phyloP scores from a whole-genome alignment of 2,888 invertebrate species.

The Opisthograptis luteolata region DNA sequence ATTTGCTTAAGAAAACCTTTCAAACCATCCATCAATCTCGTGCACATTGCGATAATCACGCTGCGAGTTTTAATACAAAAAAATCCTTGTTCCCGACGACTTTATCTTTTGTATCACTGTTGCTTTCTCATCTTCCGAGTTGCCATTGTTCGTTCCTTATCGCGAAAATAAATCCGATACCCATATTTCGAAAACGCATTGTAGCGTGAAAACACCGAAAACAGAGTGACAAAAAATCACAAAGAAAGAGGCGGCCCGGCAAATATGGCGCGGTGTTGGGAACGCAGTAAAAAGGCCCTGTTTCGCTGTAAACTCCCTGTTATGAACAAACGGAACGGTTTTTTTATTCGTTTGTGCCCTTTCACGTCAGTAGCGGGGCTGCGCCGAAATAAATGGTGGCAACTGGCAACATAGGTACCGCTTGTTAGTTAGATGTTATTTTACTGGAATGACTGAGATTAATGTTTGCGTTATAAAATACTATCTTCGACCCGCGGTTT shows the following conservation, averaged over 20 bases:
- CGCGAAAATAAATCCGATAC: conserved; percentile 28
- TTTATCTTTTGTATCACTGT: conserved; percentile 21
- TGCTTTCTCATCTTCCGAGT: conserved; percentile 18
- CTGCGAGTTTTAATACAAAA: conserved; percentile 23
- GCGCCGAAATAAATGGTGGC: conserved; percentile 27
- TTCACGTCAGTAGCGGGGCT: conserved; percentile 30
- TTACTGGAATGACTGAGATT: neutral
- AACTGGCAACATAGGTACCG: conserved; percentile 22
- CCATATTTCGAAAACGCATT: conserved; percentile 31
- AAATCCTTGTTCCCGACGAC: conserved; percentile 13
- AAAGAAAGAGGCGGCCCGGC: conserved; percentile 31
- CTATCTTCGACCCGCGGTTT: too few relatives aligned
- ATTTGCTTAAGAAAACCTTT: neutral
- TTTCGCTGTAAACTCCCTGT: conserved; percentile 38
- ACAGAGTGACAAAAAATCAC: conserved; percentile 29
- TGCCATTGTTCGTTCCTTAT: conserved; percentile 25
- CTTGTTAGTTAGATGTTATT: conserved; percentile 14
- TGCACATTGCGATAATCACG: conserved; percentile 15
- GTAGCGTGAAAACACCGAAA: conserved; percentile 27
- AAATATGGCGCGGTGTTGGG: conserved; percentile 38
- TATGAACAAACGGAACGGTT: conserved; percentile 42
- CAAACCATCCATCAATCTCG: conserved; percentile 20
- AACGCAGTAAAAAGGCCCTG: conserved; percentile 39
- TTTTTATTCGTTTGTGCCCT: conserved; percentile 40
- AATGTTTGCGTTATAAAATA: too few relatives aligned